phyloP scores from a whole-genome alignment of 2,888 invertebrate genomes.

The Capitulum mitella region DNA sequence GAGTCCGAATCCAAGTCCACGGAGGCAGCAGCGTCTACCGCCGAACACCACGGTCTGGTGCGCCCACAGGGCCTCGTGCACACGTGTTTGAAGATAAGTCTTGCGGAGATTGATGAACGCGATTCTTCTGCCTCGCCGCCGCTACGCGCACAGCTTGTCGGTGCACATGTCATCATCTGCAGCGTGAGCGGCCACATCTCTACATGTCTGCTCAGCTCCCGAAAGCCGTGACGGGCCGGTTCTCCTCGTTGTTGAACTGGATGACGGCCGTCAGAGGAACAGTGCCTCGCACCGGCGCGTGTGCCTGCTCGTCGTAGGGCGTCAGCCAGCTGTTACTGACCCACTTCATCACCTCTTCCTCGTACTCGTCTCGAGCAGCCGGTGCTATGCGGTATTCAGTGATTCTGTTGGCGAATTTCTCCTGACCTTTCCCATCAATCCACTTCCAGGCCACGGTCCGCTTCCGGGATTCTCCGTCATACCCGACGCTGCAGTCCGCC shows the following conservation, averaged over 20 bases:
- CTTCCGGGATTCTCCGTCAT: background rate
- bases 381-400: background rate
- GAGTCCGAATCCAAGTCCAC: too few relatives aligned
- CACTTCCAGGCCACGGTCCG: background rate
- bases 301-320: background rate
- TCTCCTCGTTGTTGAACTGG: background rate
- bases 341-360: background rate
- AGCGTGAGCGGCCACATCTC: too few relatives aligned
- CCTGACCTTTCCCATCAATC: background rate
- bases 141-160: too few relatives aligned
- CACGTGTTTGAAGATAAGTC: too few relatives aligned
- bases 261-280: background rate
- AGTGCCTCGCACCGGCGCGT: background rate
- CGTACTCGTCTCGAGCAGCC: background rate
- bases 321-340: background rate
- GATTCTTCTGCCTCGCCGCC: too few relatives aligned
- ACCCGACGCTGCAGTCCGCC: background rate
- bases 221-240: slow-evolving; percentile 20
- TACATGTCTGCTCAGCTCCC: too few relatives aligned
- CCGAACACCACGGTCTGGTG: too few relatives aligned
- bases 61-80: too few relatives aligned
- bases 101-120: too few relatives aligned
- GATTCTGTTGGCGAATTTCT: background rate
- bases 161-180: too few relatives aligned
- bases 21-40: too few relatives aligned